Evolutionary conservation across 2,113 vertebrate genomes (phyloP).

Genomic region (Thomomys bottae): DNA sequence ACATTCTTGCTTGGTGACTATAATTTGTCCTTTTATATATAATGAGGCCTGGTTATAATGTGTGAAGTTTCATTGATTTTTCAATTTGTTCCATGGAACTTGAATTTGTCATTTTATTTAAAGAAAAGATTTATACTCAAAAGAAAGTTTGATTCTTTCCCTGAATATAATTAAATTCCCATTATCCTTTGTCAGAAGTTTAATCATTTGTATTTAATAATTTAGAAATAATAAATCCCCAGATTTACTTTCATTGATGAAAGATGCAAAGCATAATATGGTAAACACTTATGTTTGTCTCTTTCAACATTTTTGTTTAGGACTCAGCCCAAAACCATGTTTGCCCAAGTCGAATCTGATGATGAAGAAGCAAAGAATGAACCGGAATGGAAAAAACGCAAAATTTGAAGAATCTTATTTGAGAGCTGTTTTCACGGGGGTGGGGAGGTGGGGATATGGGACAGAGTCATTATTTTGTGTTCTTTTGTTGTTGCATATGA

Average conservation of each 20-base stretch:
- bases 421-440: constrained; percentile 35
- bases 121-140: constrained; percentile 36
- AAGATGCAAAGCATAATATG: constrained; percentile 53
- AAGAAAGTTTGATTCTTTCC: constrained; percentile 47
- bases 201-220: constrained; percentile 60
- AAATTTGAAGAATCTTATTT: constrained; percentile 89
- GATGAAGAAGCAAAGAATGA: constrained; percentile 95
- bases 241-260: constrained; percentile 19
- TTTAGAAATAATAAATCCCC: constrained; percentile 24
- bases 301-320: constrained; percentile 85
- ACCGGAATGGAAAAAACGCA: constrained; percentile 98
- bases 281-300: constrained; percentile 55
- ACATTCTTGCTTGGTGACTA: neutral
- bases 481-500: constrained; percentile 11
- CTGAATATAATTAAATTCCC: constrained; percentile 58
- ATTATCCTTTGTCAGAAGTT: constrained; percentile 39
- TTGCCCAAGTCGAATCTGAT: constrained; percentile 94
- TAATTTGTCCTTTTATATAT: neutral
- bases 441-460: constrained; percentile 37
- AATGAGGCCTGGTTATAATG: neutral
- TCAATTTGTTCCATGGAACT: neutral
- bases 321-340: constrained; percentile 95
- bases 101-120: constrained; percentile 66
- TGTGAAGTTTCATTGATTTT: neutral
- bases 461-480: neutral